Evolutionary conservation across 53 echinoderm and acorn worm genomes (phyloP), one percentile per base, ranked within the genome.

Genomic region (Echinometra lucunter): DNA sequence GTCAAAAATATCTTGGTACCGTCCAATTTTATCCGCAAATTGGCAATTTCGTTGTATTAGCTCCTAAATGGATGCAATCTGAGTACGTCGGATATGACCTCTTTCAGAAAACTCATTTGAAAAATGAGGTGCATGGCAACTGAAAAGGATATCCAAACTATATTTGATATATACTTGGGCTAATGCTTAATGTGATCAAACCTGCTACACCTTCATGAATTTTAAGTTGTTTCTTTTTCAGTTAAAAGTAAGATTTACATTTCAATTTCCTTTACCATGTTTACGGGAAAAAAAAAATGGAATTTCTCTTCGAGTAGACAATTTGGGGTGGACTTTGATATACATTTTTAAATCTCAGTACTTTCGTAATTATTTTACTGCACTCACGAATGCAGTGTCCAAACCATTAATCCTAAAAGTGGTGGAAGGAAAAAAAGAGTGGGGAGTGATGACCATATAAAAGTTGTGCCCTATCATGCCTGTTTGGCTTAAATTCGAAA

Each of bases 11-110:
- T 81, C 81, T 81, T 16, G 42, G 81, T 81, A 44, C 47, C 49
- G 30, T 85, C 85, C 85, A 85, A 85, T 85, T 85, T 49, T 40
- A 45, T 85, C 85, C 53, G 49, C 85, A 85, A 85, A 85, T 85
- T 85, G 85, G 85, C 85, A 85, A 85, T 85, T 85, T 85, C 27
- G 85, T 85, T 85, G 49, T 85, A 85, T 85, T 85, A 85, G 49
- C 27, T 85, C 85, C 45, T 85, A 85, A 85, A 85, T 85, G 85
- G 53, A 45, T 49, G 85, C 85, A 85, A 85, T 85, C 85, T 49
- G 9, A 21, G 45, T 49, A 85, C 85, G 85, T 85, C 27, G 27
- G 85, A 85, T 53, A 49, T 49, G 85, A 85, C 85, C 85, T 49
- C 85, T 45, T 85, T 85, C 85, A 11, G 27, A 85, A 85, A 85